Evolutionary conservation across 2,113 vertebrate species (phyloP).

Genomic region (Thamnophis sirtalis): DNA sequence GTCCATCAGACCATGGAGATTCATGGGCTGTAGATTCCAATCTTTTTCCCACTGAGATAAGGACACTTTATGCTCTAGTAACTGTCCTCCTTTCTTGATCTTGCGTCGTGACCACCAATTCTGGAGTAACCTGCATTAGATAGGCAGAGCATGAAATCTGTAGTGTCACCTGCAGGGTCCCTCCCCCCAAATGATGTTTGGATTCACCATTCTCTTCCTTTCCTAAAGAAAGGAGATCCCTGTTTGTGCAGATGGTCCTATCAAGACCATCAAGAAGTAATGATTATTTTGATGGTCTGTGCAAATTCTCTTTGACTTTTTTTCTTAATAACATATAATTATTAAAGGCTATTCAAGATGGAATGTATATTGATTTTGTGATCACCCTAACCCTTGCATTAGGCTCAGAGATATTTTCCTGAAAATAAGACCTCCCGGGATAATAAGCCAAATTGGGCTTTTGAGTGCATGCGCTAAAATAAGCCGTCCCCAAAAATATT

Average conservation of each 20-base stretch:
- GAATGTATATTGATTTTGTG: not conserved
- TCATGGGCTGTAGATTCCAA: constrained; percentile 98
- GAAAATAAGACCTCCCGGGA: too few relatives aligned
- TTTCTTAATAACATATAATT: not conserved
- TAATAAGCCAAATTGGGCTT: too few relatives aligned
- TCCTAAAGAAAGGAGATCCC: not conserved
- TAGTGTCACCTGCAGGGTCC: not conserved
- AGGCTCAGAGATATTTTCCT: not conserved
- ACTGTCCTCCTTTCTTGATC: constrained; percentile 84
- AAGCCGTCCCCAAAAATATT: too few relatives aligned
- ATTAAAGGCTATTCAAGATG: too few relatives aligned
- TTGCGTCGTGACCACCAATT: constrained; percentile 98
- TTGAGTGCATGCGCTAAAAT: too few relatives aligned
- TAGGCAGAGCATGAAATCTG: constrained; percentile 26
- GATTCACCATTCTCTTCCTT: not conserved
- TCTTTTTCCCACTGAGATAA: constrained; percentile 98
- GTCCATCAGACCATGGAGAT: constrained; percentile 92
- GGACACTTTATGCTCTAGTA: constrained; percentile 78
- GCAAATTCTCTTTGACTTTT: not conserved
- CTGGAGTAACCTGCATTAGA: constrained; percentile 82
- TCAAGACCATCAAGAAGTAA: not conserved
- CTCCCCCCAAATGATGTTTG: not conserved
- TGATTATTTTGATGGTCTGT: not conserved
- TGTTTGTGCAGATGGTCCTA: not conserved
- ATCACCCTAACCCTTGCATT: not conserved